These are phyloP conservation scores for Platyrinchus mystaceus DNA, from an alignment of 2,797 vertebrate species.

Conservation along the genomic window DNA sequence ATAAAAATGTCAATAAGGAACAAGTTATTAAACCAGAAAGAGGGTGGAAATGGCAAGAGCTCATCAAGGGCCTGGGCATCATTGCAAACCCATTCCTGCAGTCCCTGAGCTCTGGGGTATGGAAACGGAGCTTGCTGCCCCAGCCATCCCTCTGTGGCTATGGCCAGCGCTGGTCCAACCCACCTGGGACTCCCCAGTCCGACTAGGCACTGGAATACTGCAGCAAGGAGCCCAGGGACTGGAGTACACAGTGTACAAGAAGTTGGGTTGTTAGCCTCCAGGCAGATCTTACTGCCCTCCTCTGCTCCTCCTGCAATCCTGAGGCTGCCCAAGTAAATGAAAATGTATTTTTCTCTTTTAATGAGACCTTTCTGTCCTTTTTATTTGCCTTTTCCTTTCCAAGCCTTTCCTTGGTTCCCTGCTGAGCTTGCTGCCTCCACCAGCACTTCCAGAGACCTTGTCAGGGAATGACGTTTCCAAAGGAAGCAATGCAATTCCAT, in stretches of 20 bases:
- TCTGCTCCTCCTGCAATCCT: neutral
- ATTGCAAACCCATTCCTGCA: neutral
- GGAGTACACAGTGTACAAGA: accelerated
- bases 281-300: neutral
- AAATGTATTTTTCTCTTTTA: neutral
- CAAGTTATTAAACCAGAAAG: conserved; percentile 52
- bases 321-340: neutral
- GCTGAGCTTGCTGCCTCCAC: neutral
- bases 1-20: conserved; percentile 66
- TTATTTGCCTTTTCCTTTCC: neutral
- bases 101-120: neutral
- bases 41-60: conserved; percentile 13
- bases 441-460: neutral
- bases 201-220: neutral
- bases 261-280: neutral
- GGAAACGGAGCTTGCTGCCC: neutral
- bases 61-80: neutral
- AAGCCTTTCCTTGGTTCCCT: neutral
- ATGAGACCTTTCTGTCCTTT: neutral
- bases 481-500: neutral
- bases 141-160: neutral
- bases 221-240: accelerated
- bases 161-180: accelerated
- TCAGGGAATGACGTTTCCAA: neutral
- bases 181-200: neutral